phyloP scores from a whole-genome alignment of 2,888 invertebrate species.

The Caenorhabditis macrosperma region DNA sequence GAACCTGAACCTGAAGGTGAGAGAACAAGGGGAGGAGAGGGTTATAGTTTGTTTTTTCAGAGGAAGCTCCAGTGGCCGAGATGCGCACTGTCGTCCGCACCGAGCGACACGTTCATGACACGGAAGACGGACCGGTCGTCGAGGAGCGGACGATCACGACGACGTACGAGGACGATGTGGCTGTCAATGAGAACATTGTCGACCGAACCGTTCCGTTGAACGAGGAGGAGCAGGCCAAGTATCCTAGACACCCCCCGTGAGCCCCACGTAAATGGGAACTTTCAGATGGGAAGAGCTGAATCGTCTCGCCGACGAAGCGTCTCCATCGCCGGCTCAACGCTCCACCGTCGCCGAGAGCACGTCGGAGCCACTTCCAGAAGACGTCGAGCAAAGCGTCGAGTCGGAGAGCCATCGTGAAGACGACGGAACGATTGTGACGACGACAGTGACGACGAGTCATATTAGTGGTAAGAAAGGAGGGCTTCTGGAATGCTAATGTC shows the following conservation, averaged over 20 bases:
- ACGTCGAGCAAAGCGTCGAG: slow-evolving; percentile 60
- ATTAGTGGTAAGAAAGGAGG: slow-evolving; percentile 60
- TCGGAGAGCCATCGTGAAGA: slow-evolving; percentile 67
- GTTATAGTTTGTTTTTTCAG: slow-evolving; percentile 11
- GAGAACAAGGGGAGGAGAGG: too few relatives aligned
- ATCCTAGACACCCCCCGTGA: too few relatives aligned
- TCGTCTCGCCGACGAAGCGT: slow-evolving; percentile 55
- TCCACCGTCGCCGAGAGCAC: slow-evolving; percentile 24
- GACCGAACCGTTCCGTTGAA: slow-evolving; percentile 73
- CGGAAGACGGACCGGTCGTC: slow-evolving; percentile 77
- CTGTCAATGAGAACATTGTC: slow-evolving; percentile 72
- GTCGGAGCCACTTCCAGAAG: slow-evolving; percentile 41
- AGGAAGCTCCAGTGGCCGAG: slow-evolving; percentile 63
- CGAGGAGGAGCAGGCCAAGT: slow-evolving; percentile 73
- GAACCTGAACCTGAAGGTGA: slow-evolving; percentile 48
- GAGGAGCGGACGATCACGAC: slow-evolving; percentile 77
- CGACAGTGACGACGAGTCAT: slow-evolving; percentile 67
- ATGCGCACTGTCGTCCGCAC: slow-evolving; percentile 73
- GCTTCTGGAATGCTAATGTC: background rate
- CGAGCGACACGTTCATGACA: slow-evolving; percentile 78
- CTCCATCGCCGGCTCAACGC: slow-evolving; percentile 24
- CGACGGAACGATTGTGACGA: slow-evolving; percentile 70
- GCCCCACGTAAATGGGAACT: too few relatives aligned
- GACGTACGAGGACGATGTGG: slow-evolving; percentile 74
- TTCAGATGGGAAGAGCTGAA: slow-evolving; percentile 68